Percentiles rank a stretch among this genome's conserved stretches.
phyloP scores from a whole-genome alignment of 2,797 vertebrate genomes.

The Sebastes hopkinsi region DNA sequence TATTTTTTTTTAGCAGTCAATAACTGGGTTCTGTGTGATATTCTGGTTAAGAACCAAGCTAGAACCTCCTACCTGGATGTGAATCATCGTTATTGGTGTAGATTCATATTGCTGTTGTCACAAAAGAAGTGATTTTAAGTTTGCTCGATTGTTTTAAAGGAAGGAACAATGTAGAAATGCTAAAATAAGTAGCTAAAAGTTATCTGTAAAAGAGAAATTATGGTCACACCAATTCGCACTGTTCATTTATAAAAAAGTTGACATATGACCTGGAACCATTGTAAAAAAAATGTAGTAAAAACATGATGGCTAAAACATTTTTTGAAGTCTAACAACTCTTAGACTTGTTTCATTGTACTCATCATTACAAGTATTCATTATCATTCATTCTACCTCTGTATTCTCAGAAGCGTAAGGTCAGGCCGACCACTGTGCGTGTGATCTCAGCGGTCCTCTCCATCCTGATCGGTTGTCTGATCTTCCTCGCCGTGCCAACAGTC shows the following conservation, averaged over 20 bases:
- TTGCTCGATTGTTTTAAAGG: not conserved
- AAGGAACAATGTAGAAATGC: not conserved
- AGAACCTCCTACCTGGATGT: not conserved
- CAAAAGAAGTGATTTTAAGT: not conserved
- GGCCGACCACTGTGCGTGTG: conserved; percentile 86
- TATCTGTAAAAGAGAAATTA: not conserved
- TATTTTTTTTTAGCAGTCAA: not conserved
- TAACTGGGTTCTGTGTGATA: not conserved
- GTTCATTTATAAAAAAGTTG: not conserved
- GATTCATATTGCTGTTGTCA: not conserved
- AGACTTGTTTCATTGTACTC: not conserved
- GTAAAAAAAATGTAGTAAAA: not conserved
- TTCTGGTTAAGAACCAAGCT: not conserved
- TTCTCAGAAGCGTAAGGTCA: conserved; percentile 87
- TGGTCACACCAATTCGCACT: not conserved
- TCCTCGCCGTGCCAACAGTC: conserved; percentile 88
- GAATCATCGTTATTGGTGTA: not conserved
- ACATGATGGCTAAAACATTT: not conserved
- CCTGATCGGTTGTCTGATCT: conserved; percentile 90
- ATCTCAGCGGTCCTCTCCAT: conserved; percentile 91
- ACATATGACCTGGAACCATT: not conserved
- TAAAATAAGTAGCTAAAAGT: not conserved
- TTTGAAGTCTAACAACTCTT: not conserved
- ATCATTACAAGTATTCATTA: not conserved
- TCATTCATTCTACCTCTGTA: not conserved